A percentile compares a stretch with the other conserved stretches of the same genome.
Evolutionary conservation across 2,888 invertebrate species (phyloP).

Genomic region (Rugalucina vietnamica): DNA sequence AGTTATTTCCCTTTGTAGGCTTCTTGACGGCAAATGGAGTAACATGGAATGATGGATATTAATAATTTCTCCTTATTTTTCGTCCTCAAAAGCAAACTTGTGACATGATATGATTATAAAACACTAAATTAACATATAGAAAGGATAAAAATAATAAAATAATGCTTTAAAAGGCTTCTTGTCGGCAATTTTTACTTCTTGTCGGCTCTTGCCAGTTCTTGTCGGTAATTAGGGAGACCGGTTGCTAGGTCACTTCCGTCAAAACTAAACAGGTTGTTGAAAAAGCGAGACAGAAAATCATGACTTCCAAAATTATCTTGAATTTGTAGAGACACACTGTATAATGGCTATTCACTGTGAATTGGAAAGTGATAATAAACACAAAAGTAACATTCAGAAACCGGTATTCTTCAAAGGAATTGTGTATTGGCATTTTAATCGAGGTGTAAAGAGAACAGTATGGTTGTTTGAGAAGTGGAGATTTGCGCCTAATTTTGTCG

Average conservation of each 20-base stretch:
- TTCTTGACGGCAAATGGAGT: no score
- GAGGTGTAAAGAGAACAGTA: constrained; percentile 21
- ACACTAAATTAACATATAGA: no score
- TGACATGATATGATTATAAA: no score
- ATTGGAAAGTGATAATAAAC: constrained; percentile 8
- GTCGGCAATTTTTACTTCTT: no score
- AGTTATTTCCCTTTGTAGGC: no score
- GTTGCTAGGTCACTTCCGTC: constrained; percentile 9
- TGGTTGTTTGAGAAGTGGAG: constrained; percentile 50
- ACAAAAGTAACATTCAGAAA: not conserved
- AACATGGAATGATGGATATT: no score
- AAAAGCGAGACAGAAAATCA: not conserved
- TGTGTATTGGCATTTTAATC: constrained; percentile 17
- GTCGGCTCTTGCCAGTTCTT: no score
- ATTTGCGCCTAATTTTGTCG: constrained; percentile 37
- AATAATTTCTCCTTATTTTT: no score
- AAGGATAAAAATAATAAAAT: no score
- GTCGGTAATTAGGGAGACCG: no score
- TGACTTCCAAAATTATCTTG: not conserved
- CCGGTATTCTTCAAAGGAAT: not conserved
- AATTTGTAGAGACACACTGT: not conserved
- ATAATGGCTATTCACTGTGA: constrained; percentile 30
- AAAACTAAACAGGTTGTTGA: not conserved
- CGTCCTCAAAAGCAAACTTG: no score
- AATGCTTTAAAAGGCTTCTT: no score